Evolutionary conservation across 2,113 vertebrate species (phyloP).

Genomic region (Gavia stellata): DNA sequence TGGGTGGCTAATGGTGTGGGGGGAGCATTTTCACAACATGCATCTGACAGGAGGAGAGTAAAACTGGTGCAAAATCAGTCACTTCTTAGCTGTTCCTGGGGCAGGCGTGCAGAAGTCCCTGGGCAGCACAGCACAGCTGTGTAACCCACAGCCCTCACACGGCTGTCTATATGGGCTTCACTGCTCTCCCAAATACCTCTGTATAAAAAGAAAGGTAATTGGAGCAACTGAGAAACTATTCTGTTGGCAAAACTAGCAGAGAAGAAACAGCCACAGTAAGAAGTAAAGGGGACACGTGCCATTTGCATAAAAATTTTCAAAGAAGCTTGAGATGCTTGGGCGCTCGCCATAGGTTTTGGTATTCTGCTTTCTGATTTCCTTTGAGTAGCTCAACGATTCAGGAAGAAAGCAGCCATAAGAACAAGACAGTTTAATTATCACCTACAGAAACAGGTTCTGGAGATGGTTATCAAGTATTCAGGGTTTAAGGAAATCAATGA

Average conservation of each 20-base stretch:
- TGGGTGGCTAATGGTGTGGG: neutral
- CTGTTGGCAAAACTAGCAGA: neutral
- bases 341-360: neutral
- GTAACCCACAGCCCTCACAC: neutral
- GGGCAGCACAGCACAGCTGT: neutral
- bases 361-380: neutral
- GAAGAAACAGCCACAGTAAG: neutral
- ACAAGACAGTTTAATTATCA: neutral
- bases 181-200: neutral
- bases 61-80: neutral
- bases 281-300: fast-evolving
- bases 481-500: neutral
- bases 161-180: neutral
- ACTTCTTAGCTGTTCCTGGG: neutral
- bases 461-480: neutral
- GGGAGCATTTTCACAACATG: fast-evolving
- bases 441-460: neutral
- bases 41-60: neutral
- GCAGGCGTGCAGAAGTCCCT: too few relatives aligned
- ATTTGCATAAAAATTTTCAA: neutral
- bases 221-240: neutral
- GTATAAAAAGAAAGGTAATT: neutral
- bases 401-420: neutral
- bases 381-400: neutral
- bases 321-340: neutral